Evolutionary conservation across 2,113 vertebrate species (phyloP), one percentile per base, ranked within the genome.

Genomic region (Rutilus rutilus): DNA sequence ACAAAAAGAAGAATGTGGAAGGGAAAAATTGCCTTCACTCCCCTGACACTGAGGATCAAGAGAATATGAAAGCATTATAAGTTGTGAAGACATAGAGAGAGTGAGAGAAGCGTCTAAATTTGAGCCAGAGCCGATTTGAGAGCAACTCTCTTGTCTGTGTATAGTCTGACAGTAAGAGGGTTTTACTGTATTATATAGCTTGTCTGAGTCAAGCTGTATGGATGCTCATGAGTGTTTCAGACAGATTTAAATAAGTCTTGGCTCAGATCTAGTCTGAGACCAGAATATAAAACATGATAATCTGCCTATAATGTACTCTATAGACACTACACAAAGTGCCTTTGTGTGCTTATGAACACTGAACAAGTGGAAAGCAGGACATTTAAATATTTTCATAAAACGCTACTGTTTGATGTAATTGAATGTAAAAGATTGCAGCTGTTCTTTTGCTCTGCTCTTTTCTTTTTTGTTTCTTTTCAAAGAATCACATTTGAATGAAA

Each of bases 401-500:
- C 75, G 23, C 75, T 91, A 87, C 91, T 84, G 92, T 89, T 92
- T 92, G 92, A 93, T 92, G 89, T 91, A 93, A 92, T 89, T 91
- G 77, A 85, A 82, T 89, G 89, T 90, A 91, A 92, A 92, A 92
- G 75, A 91, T 93, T 95, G 91, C 93, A 95, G 93, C 93, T 94
- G 92, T 92, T 92, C 90, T 42, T 82, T 45, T 54, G 83, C 88
- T 84, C 85, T 82, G 23, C 69, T 39, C 71, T 79, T 78, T 84
- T 78, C 80, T 65, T 77, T 74, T 84, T 88, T 88, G 69, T 86
- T 86, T 88, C 91, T 88, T 93, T 95, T 94, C 93, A 94, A 92
- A 94, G 92, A 90, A 93, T 93, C 93, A 90, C 89, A 94, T 95
- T 94, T 95, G 94, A 95, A 95, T 95, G 93, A 94, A 94, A 94